Evolutionary conservation across 2,113 vertebrate genomes (phyloP).

Genomic region (Morone chrysops): DNA sequence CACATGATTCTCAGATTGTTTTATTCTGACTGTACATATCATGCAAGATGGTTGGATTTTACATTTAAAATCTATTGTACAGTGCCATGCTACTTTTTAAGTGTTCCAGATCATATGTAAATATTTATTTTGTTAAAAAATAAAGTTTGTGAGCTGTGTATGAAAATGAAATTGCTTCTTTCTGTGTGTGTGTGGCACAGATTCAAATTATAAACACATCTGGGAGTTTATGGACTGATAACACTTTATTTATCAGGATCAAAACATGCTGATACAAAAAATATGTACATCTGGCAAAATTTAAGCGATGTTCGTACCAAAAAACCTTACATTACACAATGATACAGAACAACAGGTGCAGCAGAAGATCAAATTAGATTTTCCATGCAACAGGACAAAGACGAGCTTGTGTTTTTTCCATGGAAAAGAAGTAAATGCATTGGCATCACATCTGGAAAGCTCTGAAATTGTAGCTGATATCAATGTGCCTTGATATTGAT

Average conservation of each 20-base stretch:
- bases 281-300: conserved; percentile 76
- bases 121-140: conserved; percentile 85
- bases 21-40: conserved; percentile 32
- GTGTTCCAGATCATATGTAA: conserved; percentile 73
- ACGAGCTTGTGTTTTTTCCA: neutral
- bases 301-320: conserved; percentile 62
- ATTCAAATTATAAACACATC: neutral
- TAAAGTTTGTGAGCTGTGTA: conserved; percentile 71
- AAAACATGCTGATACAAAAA: conserved; percentile 73
- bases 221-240: conserved; percentile 23
- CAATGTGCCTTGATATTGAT: conserved; percentile 32
- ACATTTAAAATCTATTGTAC: conserved; percentile 52
- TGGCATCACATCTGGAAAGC: conserved; percentile 56
- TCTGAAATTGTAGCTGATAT: conserved; percentile 36
- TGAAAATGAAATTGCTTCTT: neutral
- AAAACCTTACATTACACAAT: conserved; percentile 45
- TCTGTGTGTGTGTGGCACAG: neutral
- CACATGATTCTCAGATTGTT: conserved; percentile 47
- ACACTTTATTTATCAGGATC: conserved; percentile 64
- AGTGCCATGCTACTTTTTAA: conserved; percentile 70
- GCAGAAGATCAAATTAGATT: neutral
- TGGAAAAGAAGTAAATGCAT: conserved; percentile 48
- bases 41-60: conserved; percentile 2
- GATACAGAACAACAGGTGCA: conserved; percentile 16
- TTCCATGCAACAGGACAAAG: neutral